These are phyloP conservation scores for Drosophila orosa DNA, from an alignment of 1,140 invertebrate species.

Conservation along the genomic window DNA sequence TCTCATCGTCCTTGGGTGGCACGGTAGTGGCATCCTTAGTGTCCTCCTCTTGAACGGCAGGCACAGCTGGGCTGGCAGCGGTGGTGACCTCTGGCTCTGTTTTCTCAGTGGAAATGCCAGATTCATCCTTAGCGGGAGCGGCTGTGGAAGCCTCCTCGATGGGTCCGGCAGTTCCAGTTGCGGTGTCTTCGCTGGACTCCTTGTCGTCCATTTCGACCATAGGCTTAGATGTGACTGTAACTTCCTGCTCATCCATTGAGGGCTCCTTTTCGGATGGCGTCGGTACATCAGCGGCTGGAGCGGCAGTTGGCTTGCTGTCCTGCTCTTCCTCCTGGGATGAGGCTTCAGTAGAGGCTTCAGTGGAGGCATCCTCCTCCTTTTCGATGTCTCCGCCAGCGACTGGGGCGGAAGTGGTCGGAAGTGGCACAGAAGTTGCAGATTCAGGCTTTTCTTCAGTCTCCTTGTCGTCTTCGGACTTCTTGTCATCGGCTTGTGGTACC, in stretches of 20 bases:
- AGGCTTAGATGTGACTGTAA: slow-evolving; percentile 6
- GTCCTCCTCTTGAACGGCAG: slow-evolving; percentile 47
- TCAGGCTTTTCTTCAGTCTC: slow-evolving; percentile 26
- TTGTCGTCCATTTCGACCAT: neutral
- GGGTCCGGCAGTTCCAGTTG: slow-evolving; percentile 9
- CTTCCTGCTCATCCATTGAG: slow-evolving; percentile 14
- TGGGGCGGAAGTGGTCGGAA: slow-evolving; percentile 27
- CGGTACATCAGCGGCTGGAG: slow-evolving; percentile 9
- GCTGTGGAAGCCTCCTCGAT: slow-evolving; percentile 21
- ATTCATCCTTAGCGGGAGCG: slow-evolving; percentile 23
- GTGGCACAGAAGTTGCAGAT: slow-evolving; percentile 16
- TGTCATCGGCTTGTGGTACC: slow-evolving; percentile 21
- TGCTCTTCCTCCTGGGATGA: slow-evolving; percentile 28
- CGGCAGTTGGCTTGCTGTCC: slow-evolving; percentile 10
- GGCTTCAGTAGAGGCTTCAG: slow-evolving; percentile 17
- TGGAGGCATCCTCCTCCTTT: slow-evolving; percentile 21
- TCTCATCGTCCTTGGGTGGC: slow-evolving; percentile 36
- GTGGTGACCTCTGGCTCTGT: slow-evolving; percentile 33
- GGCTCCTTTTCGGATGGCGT: slow-evolving; percentile 25
- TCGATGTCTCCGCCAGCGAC: slow-evolving; percentile 31
- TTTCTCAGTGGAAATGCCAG: slow-evolving; percentile 34
- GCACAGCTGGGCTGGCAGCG: slow-evolving; percentile 9
- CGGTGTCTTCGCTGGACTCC: slow-evolving; percentile 24
- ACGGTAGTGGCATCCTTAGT: slow-evolving; percentile 35
- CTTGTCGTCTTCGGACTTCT: slow-evolving; percentile 31